phyloP scores from a whole-genome alignment of 2,113 vertebrate species.

The Plectropomus leopardus region DNA sequence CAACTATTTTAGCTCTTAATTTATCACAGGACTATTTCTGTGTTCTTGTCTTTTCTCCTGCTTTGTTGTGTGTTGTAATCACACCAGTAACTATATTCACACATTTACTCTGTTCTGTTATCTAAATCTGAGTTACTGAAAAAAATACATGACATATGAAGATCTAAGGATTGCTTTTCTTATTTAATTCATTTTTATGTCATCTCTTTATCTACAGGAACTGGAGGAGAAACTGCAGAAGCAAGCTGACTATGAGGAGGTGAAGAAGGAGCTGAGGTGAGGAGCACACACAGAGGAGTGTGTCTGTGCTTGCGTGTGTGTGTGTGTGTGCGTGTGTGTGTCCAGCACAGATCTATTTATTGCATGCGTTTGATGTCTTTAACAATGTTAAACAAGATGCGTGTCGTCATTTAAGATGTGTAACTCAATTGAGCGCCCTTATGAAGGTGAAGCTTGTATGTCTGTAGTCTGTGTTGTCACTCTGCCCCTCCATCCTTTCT shows the following conservation, averaged over 20 bases:
- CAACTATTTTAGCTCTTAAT: background rate
- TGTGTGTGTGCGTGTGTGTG: background rate
- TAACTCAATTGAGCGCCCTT: constrained; percentile 41
- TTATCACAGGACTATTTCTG: background rate
- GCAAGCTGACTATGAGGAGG: constrained; percentile 97
- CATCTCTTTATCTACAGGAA: constrained; percentile 86
- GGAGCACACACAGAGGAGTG: constrained; percentile 41
- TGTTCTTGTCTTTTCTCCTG: background rate
- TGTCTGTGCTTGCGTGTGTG: background rate
- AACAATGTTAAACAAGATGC: constrained; percentile 47
- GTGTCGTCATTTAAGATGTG: constrained; percentile 46
- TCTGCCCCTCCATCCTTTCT: constrained; percentile 1
- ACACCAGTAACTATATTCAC: background rate
- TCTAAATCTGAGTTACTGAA: constrained; percentile 6
- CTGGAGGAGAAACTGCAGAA: constrained; percentile 97
- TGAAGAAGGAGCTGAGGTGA: constrained; percentile 99
- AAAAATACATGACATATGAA: background rate
- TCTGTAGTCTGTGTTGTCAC: constrained; percentile 19
- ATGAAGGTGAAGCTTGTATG: constrained; percentile 35
- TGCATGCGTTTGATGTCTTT: constrained; percentile 53
- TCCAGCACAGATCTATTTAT: constrained; percentile 31
- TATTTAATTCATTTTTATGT: background rate
- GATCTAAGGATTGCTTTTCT: constrained; percentile 11
- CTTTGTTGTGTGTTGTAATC: constrained; percentile 11
- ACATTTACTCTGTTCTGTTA: background rate